phyloP scores from a whole-genome alignment of 2,888 invertebrate species.

The Linnaemya vulpina region DNA sequence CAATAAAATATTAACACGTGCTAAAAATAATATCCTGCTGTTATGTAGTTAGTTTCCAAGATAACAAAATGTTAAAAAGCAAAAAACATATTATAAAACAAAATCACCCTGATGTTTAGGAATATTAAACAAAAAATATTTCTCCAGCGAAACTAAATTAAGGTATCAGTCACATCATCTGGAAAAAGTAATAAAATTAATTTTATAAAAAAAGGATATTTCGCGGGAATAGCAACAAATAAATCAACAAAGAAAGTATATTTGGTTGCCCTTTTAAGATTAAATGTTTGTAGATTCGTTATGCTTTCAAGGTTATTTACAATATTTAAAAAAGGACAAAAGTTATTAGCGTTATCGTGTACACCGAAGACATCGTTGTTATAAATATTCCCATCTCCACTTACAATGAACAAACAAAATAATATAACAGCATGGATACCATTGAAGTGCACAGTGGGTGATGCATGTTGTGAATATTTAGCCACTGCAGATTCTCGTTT shows the following conservation, averaged over 20 bases:
- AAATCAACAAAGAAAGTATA: slow-evolving; percentile 16
- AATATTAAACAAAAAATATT: slow-evolving; percentile 24
- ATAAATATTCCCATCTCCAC: neutral
- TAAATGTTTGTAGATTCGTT: slow-evolving; percentile 38
- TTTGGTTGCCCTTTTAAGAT: neutral
- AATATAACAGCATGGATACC: neutral
- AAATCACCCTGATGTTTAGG: slow-evolving; percentile 14
- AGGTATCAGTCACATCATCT: slow-evolving; percentile 47
- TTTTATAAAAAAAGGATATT: slow-evolving; percentile 22
- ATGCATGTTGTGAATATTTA: slow-evolving; percentile 8
- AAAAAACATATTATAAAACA: slow-evolving; percentile 10
- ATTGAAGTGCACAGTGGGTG: slow-evolving; percentile 46
- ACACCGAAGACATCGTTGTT: slow-evolving; percentile 4
- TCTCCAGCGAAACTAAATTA: slow-evolving; percentile 44
- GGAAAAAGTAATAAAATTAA: slow-evolving; percentile 22
- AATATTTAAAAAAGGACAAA: slow-evolving; percentile 34
- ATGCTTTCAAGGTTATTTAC: slow-evolving; percentile 64
- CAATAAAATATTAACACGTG: slow-evolving; percentile 64
- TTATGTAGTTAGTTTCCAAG: slow-evolving; percentile 53
- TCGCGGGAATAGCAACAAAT: slow-evolving; percentile 22
- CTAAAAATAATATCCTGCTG: slow-evolving; percentile 56
- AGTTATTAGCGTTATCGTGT: slow-evolving; percentile 21
- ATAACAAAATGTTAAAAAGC: slow-evolving; percentile 25
- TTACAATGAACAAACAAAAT: neutral
- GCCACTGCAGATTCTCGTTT: slow-evolving; percentile 23